Evolutionary conservation across 2,888 invertebrate genomes (phyloP), one percentile per base, ranked within the genome.

Genomic region (Holacanthella duospinosa): DNA sequence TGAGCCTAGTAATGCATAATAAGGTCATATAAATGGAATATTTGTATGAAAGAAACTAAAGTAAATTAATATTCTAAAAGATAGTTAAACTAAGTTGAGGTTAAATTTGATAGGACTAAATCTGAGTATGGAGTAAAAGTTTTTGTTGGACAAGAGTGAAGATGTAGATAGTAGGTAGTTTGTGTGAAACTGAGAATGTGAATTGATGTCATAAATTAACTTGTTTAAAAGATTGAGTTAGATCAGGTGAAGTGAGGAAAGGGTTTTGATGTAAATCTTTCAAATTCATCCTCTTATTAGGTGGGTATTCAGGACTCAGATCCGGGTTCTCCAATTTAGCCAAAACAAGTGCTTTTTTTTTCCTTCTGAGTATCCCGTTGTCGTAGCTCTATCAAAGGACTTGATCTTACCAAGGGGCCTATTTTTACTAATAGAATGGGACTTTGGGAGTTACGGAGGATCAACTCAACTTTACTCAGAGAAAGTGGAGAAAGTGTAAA

Each of bases 351-450:
- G 19, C 21, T 29, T 36, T 57, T 21, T 57, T 21, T 29, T 21
- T 21, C 12, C 6, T 3, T 29, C 26, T 16, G n/a, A 55, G 28
- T 2, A 25, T n/a, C 27, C 27, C 28, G 26, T 19, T 61, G 57
- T 44, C 6, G 16, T 9, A 21, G 19, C 48, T n/a, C 48, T 48
- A 48, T 48, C 48, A 48, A 48, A 48, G 4, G n/a, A 48, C 48
- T 48, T 48, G 48, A 48, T 48, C 63, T 61, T 69, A 66, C 66
- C 70, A 71, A 66, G 70, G 70, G 70, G 68, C 68, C 70, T 67
- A 69, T 71, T 71, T 66, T 64, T 64, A 62, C 70, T 71, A 71
- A 71, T 71, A 69, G 70, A 71, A 71, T 69, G 70, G 68, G 70
- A 68, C 70, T 71, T 68, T 63, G 67, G 70, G 67, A 67, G 53